phyloP scores from a whole-genome alignment of 2,797 vertebrate genomes.

The Halcyon chelicuti region DNA sequence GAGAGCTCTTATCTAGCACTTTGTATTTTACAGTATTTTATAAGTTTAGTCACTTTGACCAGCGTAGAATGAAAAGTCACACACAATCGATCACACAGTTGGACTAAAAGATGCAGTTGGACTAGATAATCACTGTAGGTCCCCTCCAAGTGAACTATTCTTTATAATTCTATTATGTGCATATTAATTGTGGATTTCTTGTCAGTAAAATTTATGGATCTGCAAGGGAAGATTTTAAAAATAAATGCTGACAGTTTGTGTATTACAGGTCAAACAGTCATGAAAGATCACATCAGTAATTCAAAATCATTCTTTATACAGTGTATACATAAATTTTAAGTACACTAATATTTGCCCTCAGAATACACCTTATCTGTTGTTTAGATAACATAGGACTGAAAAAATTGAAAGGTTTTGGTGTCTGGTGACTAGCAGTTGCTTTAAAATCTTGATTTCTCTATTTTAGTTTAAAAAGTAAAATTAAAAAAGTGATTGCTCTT shows the following conservation, averaged over 20 bases:
- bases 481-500: neutral
- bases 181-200: neutral
- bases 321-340: neutral
- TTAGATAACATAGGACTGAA: neutral
- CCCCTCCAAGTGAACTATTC: neutral
- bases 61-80: neutral
- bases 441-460: neutral
- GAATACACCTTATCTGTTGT: neutral
- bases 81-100: rapidly evolving
- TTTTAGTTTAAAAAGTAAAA: neutral
- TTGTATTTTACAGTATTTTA: neutral
- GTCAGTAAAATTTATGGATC: neutral
- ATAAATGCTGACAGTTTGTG: neutral
- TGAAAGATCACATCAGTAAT: neutral
- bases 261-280: neutral
- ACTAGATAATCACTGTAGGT: neutral
- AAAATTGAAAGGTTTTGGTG: neutral
- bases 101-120: neutral
- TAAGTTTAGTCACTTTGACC: neutral
- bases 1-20: neutral
- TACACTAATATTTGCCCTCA: neutral
- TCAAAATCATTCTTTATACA: neutral
- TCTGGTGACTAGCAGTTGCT: neutral
- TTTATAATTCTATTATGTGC: neutral
- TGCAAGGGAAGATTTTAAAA: neutral